Percentiles rank a stretch among this genome's conserved stretches.
Evolutionary conservation across 2,113 vertebrate species (phyloP).

Genomic region (Nanorana parkeri): DNA sequence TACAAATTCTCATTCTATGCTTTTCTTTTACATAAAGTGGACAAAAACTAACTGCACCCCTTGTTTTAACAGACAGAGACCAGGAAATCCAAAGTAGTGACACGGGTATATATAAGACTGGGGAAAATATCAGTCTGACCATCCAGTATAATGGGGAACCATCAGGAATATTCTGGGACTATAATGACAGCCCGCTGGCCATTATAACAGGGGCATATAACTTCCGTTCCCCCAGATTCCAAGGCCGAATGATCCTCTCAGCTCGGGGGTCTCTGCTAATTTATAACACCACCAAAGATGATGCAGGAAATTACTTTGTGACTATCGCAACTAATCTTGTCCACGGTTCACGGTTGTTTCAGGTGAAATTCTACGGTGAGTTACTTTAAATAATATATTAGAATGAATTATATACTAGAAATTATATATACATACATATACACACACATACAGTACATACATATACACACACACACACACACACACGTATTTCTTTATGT

Average conservation of each 20-base stretch:
- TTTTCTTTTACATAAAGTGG: too few species aligned
- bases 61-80: too few species aligned
- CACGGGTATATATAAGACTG: background rate
- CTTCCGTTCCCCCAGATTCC: accelerated
- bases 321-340: background rate
- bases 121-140: background rate
- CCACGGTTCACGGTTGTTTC: background rate
- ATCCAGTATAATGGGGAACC: background rate
- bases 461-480: too few species aligned
- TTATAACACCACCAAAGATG: background rate
- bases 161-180: background rate
- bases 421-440: too few species aligned
- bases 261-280: background rate
- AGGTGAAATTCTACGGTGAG: slow-evolving; percentile 32
- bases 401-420: too few species aligned
- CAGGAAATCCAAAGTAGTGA: too few species aligned
- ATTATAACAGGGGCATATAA: accelerated
- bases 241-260: background rate
- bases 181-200: background rate
- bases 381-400: background rate
- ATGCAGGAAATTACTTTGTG: background rate
- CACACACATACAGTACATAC: too few species aligned
- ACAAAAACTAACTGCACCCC: too few species aligned
- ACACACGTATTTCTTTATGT: too few species aligned
- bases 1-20: too few species aligned